Evolutionary conservation across 2,113 vertebrate genomes (phyloP), one percentile per base, ranked within the genome.

Genomic region (Oostethus manadensis): DNA sequence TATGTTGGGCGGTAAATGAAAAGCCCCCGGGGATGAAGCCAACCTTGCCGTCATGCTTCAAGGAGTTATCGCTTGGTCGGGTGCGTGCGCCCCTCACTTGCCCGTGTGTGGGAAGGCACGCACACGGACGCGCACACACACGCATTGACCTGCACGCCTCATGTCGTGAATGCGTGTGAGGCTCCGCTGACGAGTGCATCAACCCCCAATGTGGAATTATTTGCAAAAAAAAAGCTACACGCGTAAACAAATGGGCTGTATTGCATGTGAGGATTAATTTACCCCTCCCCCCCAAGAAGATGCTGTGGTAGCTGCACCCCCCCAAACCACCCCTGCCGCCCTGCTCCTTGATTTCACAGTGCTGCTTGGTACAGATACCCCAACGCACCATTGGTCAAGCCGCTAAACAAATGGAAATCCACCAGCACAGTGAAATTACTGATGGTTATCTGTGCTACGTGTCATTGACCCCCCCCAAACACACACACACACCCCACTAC

Each of bases 1-100:
- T 95, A 93, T 94, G 93, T 92, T 90, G 86, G 77, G 82, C 61
- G 92, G 92, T 88, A 93, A 94, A 95, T 95, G 92, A 96, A 96
- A 85, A 94, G 90, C 90, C 92, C 92, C 92, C 85, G 82, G 92
- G 91, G 93, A 92, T 79, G 66, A 74, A 87, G 87, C 87, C 74
- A 81, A 71, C 80, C 64, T 73, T 46, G 15, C 67, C 90, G 90
- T 93, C 92, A 92, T 89, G 91, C 89, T 91, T 91, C 86, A 89
- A 86, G 89, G 87, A 90, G 88, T 89, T 89, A 86, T 88, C 88
- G 88, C 84, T 87, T 35, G 33, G 54, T 35, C 51, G 56, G 70
- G 23, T 56, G 44, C 56, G 49, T 62, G 62, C 59, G 51, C 20
- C 58, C 17, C 56, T 67, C 51, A n/a, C 48, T 29, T 57, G 18